Percentiles rank a stretch among this genome's conserved stretches.
phyloP scores from a whole-genome alignment of 1,140 invertebrate genomes.

The Druon quercuslanigerum region DNA sequence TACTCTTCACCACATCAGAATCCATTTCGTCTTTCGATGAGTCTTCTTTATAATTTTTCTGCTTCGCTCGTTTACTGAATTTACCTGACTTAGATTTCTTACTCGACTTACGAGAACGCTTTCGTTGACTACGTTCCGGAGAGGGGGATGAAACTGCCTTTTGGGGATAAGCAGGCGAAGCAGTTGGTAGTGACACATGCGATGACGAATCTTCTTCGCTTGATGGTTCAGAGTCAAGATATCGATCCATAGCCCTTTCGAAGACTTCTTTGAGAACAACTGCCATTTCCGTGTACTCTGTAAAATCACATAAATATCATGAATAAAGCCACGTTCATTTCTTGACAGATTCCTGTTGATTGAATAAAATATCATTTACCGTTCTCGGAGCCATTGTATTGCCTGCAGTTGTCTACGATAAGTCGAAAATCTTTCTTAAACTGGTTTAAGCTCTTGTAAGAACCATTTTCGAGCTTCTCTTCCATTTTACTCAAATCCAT shows the following conservation, averaged over 20 bases:
- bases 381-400: constrained; percentile 94
- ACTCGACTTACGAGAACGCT: constrained; percentile 65
- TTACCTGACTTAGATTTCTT: constrained; percentile 69
- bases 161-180: constrained; percentile 57
- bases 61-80: constrained; percentile 60
- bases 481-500: constrained; percentile 94
- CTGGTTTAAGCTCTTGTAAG: constrained; percentile 86
- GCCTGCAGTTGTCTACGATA: constrained; percentile 92
- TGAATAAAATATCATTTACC: constrained; percentile 77
- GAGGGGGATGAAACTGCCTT: constrained; percentile 58
- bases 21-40: constrained; percentile 59
- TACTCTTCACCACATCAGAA: constrained; percentile 64
- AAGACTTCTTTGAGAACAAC: constrained; percentile 87
- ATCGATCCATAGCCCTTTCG: constrained; percentile 85
- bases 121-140: constrained; percentile 62
- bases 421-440: constrained; percentile 92
- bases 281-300: constrained; percentile 93
- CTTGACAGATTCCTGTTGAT: not conserved
- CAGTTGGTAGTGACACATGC: constrained; percentile 43
- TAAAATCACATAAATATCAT: constrained; percentile 31
- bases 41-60: constrained; percentile 67
- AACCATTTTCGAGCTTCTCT: constrained; percentile 86
- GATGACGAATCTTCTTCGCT: constrained; percentile 78
- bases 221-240: constrained; percentile 86
- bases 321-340: constrained; percentile 18